Conservation (phyloP, 1,140 invertebrate species). For the Apolygus lucorum region DNA sequence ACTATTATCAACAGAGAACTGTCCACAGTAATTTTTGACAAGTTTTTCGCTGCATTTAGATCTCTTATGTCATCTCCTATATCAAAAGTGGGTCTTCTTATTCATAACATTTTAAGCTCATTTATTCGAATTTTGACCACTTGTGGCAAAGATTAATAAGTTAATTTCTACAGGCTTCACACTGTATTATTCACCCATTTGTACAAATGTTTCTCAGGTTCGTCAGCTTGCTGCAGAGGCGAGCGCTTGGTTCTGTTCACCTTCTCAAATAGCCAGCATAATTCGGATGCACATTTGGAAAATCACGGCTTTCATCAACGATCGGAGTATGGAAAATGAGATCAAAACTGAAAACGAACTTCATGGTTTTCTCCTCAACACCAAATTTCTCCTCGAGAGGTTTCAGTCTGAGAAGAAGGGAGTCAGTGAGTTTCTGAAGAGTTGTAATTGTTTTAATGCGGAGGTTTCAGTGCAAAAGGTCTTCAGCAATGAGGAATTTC, state of each 20-base stretch:
- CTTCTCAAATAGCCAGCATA: constrained; percentile 10
- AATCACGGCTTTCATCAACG: constrained; percentile 22
- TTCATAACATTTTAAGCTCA: no score
- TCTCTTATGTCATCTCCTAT: background rate
- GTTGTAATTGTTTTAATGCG: no score
- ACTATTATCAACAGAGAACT: constrained; percentile 37
- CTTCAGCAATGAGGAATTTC: no score
- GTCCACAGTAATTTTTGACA: constrained; percentile 24
- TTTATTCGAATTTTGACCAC: no score
- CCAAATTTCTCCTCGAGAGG: constrained; percentile 20
- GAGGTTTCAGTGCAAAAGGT: no score
- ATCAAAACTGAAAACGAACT: constrained; percentile 28
- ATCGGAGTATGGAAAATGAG: constrained; percentile 22
- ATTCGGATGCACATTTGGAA: constrained; percentile 19
- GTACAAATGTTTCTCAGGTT: constrained; percentile 30
- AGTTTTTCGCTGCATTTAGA: constrained; percentile 1
- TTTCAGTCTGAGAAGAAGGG: constrained; percentile 28
- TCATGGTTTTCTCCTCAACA: constrained; percentile 29
- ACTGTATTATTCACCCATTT: background rate
- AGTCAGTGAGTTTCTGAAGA: constrained; percentile 17
- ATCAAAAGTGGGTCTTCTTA: constrained; percentile 1
- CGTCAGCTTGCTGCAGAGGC: constrained; percentile 39
- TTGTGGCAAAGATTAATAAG: no score
- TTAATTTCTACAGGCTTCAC: background rate
- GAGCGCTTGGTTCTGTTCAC: constrained; percentile 33